Evolutionary conservation across 2,888 invertebrate genomes (phyloP).

Genomic region (Petrolisthes cinctipes): DNA sequence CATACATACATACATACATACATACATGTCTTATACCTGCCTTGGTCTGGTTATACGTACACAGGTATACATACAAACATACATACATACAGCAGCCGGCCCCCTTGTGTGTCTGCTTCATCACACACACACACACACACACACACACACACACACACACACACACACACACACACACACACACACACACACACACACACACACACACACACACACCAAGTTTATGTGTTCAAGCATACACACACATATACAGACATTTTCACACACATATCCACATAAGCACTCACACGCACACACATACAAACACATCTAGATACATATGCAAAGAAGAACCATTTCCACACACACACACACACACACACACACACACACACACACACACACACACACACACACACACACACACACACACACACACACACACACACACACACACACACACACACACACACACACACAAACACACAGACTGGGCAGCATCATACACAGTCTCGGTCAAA

Average conservation of each 20-base stretch:
- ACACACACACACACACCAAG: background rate
- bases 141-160: constrained; percentile 19
- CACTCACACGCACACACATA: background rate
- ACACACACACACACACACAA: too few relatives aligned
- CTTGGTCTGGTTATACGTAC: constrained; percentile 2
- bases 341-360: constrained; percentile 1
- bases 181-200: constrained; percentile 9
- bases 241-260: background rate
- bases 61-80: constrained; percentile 1
- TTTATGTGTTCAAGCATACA: too few relatives aligned
- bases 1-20: background rate
- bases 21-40: too few relatives aligned
- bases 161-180: background rate
- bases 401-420: background rate
- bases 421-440: background rate
- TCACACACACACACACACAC: background rate
- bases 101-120: too few relatives aligned
- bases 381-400: constrained; percentile 1
- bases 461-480: too few relatives aligned
- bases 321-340: background rate
- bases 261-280: background rate
- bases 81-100: background rate
- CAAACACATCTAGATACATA: background rate
- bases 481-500: too few relatives aligned
- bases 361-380: background rate